Conservation (phyloP, 2,888 invertebrate species). For the Apodemia zela region DNA sequence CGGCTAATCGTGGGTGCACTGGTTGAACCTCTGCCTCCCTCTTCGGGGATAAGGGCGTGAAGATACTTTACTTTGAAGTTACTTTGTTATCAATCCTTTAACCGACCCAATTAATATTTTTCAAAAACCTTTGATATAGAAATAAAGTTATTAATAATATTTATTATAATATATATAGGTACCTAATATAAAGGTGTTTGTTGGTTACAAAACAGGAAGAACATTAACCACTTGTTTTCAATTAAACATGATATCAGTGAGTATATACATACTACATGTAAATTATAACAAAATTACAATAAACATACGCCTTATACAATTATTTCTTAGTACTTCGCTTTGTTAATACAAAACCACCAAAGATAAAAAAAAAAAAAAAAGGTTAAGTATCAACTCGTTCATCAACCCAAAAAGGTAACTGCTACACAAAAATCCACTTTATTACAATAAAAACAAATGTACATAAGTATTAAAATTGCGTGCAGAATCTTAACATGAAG, state of each 20-base stretch:
- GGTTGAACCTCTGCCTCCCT: too few species aligned
- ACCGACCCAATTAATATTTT: too few species aligned
- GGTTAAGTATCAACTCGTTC: slow-evolving; percentile 49
- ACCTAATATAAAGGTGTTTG: neutral
- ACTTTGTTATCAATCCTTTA: too few species aligned
- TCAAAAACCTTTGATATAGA: too few species aligned
- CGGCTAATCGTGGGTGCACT: too few species aligned
- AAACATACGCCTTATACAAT: neutral
- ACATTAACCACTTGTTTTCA: neutral
- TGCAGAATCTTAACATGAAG: slow-evolving; percentile 38
- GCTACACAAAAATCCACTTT: slow-evolving; percentile 42
- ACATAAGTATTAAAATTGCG: slow-evolving; percentile 37
- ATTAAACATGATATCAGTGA: neutral
- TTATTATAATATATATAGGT: too few species aligned
- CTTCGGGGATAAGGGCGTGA: too few species aligned
- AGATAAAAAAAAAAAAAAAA: slow-evolving; percentile 6
- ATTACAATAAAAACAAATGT: slow-evolving; percentile 32
- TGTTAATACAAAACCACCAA: neutral
- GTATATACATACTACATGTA: neutral
- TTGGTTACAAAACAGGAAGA: neutral
- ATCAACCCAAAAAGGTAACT: slow-evolving; percentile 55
- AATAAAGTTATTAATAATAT: too few species aligned
- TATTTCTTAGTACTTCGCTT: neutral
- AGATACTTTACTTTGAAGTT: too few species aligned
- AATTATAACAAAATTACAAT: neutral